Evolutionary conservation across 2,888 invertebrate species (phyloP), one percentile per base, ranked within the genome.

Genomic region (Cheilosia soror): DNA sequence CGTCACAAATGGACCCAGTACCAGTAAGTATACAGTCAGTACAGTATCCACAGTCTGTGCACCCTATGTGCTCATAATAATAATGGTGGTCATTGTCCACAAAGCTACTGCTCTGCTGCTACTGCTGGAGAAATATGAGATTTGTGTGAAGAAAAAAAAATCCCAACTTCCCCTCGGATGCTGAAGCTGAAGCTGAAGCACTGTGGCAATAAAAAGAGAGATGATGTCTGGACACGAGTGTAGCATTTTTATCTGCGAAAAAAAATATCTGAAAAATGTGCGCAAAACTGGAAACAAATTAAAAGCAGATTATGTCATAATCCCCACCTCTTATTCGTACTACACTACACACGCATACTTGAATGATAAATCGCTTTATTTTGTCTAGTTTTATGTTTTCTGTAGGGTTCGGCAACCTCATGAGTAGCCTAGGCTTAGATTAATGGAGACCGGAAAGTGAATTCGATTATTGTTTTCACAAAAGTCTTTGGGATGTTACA

Each of bases 251-350:
- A 75, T 80, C 60, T 68, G 73, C 60, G n/a, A 55, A 40, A 37
- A 62, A 63, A 57, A 58, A 65, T 11, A 63, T 58, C 31, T 62
- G 62, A 42, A 83, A 82, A 72, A 53, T 62, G 44, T 53, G 60
- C 77, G 60, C 57, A 82, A 82, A 82, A 78, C 57, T 68, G 68
- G 80, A 84, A 80, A 71, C 75, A 66, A 80, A 84, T 84, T 84
- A 80, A 80, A 80, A 76, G 71, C 60, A 76, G 84, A 84, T 84
- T 84, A 84, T 84, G 80, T 84, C 80, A 84, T 80, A 84, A 80
- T 76, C 60, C 47, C 57, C 42, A 27, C 27, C 57, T 33, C 47
- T 51, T 44, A n/a, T 47, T 33, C 20, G 15, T 11, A 33, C 49
- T 27, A 40, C 5, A 7, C 4, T 15, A 15, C 37, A 58, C 44